A percentile compares a stretch with the other conserved stretches of the same genome.
These are phyloP conservation scores for Haliclona indistincta DNA, from an alignment of 37 sponge, comb jelly and placozoan genomes.

Conservation along the genomic window DNA sequence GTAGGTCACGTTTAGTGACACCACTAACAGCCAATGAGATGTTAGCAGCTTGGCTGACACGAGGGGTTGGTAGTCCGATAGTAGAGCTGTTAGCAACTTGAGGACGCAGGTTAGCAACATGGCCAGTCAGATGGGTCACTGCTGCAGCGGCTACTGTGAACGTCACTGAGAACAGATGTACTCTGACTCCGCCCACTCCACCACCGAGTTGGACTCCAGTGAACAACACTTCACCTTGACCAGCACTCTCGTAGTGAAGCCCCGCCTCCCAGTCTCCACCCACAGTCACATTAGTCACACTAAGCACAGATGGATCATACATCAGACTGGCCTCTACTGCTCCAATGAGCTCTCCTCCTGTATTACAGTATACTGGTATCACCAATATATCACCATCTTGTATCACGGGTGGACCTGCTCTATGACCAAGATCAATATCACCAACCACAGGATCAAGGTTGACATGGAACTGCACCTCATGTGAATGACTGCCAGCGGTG, in stretches of 20 bases:
- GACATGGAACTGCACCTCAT: constrained; percentile 19
- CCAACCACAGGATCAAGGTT: constrained; percentile 78
- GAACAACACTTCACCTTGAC: constrained; percentile 29
- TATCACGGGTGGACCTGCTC: constrained; percentile 23
- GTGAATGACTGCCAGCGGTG: neutral
- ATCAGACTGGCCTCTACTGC: constrained; percentile 35
- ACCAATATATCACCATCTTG: neutral
- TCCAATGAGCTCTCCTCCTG: constrained; percentile 48
- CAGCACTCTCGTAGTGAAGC: constrained; percentile 32
- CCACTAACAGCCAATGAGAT: constrained; percentile 6
- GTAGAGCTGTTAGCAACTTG: constrained; percentile 4
- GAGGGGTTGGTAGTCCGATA: constrained; percentile 57
- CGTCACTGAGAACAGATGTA: constrained; percentile 48
- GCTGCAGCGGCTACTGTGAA: constrained; percentile 6
- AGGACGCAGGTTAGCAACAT: constrained; percentile 17
- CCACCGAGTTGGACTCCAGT: constrained; percentile 22
- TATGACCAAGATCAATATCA: constrained; percentile 66
- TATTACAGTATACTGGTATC: constrained; percentile 61
- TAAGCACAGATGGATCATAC: constrained; percentile 35
- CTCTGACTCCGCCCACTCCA: constrained; percentile 11
- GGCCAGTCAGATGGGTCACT: neutral
- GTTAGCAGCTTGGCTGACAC: constrained; percentile 40
- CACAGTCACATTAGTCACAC: neutral
- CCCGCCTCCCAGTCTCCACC: constrained; percentile 42
- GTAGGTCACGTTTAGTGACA: neutral